Evolutionary conservation across 2,113 vertebrate species (phyloP), one percentile per base, ranked within the genome.

Genomic region (Callaeas wilsoni): DNA sequence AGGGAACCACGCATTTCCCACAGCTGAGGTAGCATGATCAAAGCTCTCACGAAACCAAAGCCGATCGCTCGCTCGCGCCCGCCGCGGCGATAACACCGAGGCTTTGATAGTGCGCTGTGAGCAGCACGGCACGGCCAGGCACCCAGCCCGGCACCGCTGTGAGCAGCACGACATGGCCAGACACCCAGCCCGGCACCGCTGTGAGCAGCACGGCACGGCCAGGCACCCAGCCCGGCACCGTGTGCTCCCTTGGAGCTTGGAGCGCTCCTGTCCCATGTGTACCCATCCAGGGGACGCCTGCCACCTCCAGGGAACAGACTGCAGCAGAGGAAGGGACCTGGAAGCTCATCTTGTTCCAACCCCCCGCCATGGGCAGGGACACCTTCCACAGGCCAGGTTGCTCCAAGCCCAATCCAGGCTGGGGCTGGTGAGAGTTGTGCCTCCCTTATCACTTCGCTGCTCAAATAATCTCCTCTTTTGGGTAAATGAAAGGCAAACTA

Each of bases 1-100:
- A 96, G 89, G 84, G 93, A 97, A 68, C 39, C 77, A 59, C 27
- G 3, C 73, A 4, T 47, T 92, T 81, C 91, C 94, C 84, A 21
- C 73, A 64, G 87, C 91, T 64, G 81, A 94, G 89, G 53, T 60
- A 65, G 21, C 77, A 2, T 15, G 81, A 95, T 95, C 95, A 96
- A 95, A 96, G 95, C 81, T 5, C 81, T 15, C 2, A 7, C 11
- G 19, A 71, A 92, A 89, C 76, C 89, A 85, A 82, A 91, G 95
- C 44, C 9, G 42, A 71, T 84, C 22, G n/a, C 21, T 15, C 3
- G 47, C 57, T 1, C n/a, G n/a, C n/a, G n/a, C 71, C 57, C 8
- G 1, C 70, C 3, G 14, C 0, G 9, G 50, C 0, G 62, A 59
- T 47, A 32, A 13, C 84, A 11, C 4, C 1, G 2, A 2, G 60